These are phyloP conservation scores for Opisthocomus hoazin DNA, from an alignment of 2,113 vertebrate genomes.

Conservation along the genomic window DNA sequence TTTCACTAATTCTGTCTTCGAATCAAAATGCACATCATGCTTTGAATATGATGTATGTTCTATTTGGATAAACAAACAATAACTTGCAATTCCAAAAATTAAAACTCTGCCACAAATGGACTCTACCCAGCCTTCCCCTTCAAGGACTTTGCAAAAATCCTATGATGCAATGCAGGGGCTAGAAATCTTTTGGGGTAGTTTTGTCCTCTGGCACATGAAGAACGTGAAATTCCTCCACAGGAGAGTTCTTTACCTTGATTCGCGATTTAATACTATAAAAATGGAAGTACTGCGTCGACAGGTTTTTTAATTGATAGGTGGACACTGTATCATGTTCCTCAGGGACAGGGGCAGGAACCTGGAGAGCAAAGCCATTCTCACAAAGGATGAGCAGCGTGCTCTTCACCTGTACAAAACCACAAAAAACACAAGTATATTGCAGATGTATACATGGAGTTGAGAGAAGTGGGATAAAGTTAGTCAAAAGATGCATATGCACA, in stretches of 20 bases:
- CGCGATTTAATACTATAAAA: slow-evolving; percentile 89
- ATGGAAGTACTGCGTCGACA: slow-evolving; percentile 76
- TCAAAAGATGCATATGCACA: neutral
- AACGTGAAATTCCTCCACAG: neutral
- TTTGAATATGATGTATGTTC: neutral
- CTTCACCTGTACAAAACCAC: slow-evolving; percentile 67
- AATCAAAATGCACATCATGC: neutral
- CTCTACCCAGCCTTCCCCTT: neutral
- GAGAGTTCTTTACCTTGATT: slow-evolving; percentile 78
- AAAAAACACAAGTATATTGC: neutral
- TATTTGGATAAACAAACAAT: neutral
- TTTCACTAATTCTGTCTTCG: neutral
- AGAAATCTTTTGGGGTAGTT: neutral
- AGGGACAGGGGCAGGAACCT: slow-evolving; percentile 73
- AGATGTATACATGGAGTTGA: neutral
- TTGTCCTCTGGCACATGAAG: neutral
- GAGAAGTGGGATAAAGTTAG: neutral
- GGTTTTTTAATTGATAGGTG: slow-evolving; percentile 77
- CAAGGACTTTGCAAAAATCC: neutral
- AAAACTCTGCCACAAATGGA: neutral
- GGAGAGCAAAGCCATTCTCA: slow-evolving; percentile 80
- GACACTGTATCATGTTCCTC: neutral
- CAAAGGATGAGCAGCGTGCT: slow-evolving; percentile 84
- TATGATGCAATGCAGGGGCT: neutral
- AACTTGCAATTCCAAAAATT: neutral